A percentile compares a stretch with the other conserved stretches of the same genome.
Evolutionary conservation across 2,888 invertebrate species (phyloP).

Genomic region (Adelphocoris suturalis): DNA sequence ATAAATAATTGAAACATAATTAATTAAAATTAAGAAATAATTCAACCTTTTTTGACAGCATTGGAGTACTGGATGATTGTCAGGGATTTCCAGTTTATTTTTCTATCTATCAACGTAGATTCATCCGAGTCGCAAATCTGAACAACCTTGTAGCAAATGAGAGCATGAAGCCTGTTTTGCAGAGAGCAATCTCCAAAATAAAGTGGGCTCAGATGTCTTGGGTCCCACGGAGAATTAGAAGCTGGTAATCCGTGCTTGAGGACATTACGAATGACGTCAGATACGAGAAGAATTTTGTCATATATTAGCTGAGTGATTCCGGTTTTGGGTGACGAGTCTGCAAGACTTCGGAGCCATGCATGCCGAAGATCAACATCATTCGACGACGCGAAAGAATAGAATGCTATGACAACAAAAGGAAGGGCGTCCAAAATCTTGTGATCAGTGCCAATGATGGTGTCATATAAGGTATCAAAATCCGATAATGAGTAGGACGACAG

Average conservation of each 20-base stretch:
- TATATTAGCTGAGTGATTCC: constrained; percentile 66
- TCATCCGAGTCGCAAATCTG: constrained; percentile 44
- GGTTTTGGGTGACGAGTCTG: constrained; percentile 14
- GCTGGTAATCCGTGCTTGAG: constrained; percentile 42
- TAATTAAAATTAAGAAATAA: background rate
- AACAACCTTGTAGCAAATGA: constrained; percentile 74
- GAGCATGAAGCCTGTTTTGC: constrained; percentile 74
- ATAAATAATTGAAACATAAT: background rate
- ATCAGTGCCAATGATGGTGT: constrained; percentile 26
- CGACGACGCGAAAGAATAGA: constrained; percentile 68
- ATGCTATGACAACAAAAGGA: constrained; percentile 70
- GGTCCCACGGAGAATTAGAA: constrained; percentile 74
- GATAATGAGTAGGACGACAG: constrained; percentile 58
- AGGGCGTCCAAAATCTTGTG: constrained; percentile 68
- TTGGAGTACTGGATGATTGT: constrained; percentile 81
- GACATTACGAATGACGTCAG: constrained; percentile 43
- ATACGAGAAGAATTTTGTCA: constrained; percentile 59
- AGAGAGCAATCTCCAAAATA: constrained; percentile 11
- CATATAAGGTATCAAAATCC: constrained; percentile 63
- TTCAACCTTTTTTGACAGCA: constrained; percentile 75
- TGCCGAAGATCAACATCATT: constrained; percentile 62
- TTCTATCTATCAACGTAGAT: constrained; percentile 46
- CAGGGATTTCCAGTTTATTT: constrained; percentile 77
- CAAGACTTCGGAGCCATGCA: constrained; percentile 56
- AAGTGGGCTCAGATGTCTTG: constrained; percentile 70